Percentiles rank a stretch among this genome's conserved stretches.
Evolutionary conservation across 2,888 invertebrate genomes (phyloP).

Genomic region (Brachylomia viminalis): DNA sequence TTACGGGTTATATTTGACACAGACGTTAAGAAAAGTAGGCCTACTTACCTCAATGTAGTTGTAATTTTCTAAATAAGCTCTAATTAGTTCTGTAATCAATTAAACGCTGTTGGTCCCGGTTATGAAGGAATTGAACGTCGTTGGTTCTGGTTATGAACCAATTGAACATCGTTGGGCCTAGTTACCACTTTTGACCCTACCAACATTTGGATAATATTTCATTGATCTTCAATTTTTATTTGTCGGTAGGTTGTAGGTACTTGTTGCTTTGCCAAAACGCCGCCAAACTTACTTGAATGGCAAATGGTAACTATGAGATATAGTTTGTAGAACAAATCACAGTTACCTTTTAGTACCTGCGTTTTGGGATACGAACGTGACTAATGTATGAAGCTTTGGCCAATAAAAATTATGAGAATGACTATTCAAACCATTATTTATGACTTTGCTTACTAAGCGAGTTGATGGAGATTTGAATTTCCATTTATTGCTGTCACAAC

Average conservation of each 20-base stretch:
- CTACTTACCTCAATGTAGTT: background rate
- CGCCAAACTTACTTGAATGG: constrained; percentile 9
- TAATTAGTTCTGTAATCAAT: constrained; percentile 3
- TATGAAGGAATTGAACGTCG: background rate
- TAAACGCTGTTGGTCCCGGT: background rate
- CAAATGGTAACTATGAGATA: constrained; percentile 39
- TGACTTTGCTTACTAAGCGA: constrained; percentile 52
- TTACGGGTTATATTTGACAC: constrained; percentile 12
- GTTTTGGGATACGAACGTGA: constrained; percentile 63
- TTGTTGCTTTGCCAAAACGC: background rate
- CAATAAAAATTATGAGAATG: constrained; percentile 60
- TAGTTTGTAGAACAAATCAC: constrained; percentile 59
- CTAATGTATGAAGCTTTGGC: constrained; percentile 59
- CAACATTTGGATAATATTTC: background rate
- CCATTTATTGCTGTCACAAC: constrained; percentile 58
- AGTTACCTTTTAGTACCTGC: constrained; percentile 62
- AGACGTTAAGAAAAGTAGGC: background rate
- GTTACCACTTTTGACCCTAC: background rate
- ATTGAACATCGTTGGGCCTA: background rate
- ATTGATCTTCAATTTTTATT: background rate
- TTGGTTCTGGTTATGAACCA: background rate
- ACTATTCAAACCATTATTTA: constrained; percentile 58
- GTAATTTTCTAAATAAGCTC: background rate
- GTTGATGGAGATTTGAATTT: constrained; percentile 59
- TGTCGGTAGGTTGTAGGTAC: background rate